Base-by-base conservation (phyloP, 2,888 invertebrate species). In the Anthrax anthrax region DNA sequence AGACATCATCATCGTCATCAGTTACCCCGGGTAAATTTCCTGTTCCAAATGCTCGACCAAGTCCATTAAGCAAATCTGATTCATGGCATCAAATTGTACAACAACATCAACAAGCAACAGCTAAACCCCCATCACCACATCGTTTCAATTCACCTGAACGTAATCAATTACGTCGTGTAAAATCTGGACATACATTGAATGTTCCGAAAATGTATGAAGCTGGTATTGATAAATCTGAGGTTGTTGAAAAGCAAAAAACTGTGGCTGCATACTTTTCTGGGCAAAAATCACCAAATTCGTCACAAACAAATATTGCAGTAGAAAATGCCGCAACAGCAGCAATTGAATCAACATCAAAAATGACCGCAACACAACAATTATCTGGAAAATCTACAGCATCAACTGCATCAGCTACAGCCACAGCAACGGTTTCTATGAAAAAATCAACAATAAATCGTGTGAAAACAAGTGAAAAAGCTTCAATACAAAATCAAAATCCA, bases 141-240 rank as follows among this genome's bases (percentile, higher is more conserved):
- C 16, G 53, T 55, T 5, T 62, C 17, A 49, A 50, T 8, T 50
- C 65, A 48, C 62, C 67, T 36, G 60, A 70, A 61, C 46, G 57
- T 53, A 23, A 74, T 44, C 53, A 47, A 32, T 41, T 68, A 42
- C 56, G 66, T 29, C 61, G 83, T 57, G 78, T 83, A 4, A 85
- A 81, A 59, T 85, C 86, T 0, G 82, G 84, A 58, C 82, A 85
- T 57, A 73, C 80, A 38, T 70, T 86, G 54, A 77, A 78, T 32
- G 70, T 83, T 44, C 84, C 86, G 0, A 87, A 86, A 61, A 78
- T 87, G 58, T 89, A 75, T 63, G 88, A 89, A 65, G 87, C 87
- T 13, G 80, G 81, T 47, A 78, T 85, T 58, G 71, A 75, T 10
- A 78, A 76, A 54, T 78, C 80, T 37, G 76, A 79, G 56, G 70